A percentile compares a stretch with the other conserved stretches of the same genome.
Conservation (phyloP, 2,797 vertebrate species). For the Picus viridis region DNA sequence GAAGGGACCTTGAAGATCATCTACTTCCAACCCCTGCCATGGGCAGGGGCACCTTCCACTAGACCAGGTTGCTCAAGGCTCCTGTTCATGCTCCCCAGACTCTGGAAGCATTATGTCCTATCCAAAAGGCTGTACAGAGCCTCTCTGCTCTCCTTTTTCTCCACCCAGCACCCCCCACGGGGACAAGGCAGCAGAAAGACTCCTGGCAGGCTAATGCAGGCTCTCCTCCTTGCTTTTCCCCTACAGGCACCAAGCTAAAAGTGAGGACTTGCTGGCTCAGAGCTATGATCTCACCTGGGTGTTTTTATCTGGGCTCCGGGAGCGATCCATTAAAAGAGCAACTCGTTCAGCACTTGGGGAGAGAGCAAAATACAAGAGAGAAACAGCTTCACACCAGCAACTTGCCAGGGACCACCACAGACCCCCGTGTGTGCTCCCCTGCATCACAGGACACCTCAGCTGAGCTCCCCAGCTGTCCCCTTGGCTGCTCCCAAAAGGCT, state of each 20-base stretch:
- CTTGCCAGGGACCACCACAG: background rate
- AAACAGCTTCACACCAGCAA: background rate
- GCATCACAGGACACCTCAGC: background rate
- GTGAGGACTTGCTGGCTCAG: background rate
- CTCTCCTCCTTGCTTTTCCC: background rate
- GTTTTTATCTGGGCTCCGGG: constrained; percentile 55
- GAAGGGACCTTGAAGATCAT: too few species aligned
- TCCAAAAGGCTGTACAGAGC: background rate
- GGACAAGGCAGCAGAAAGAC: background rate
- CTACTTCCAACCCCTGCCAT: too few species aligned
- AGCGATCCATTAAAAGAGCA: constrained; percentile 70
- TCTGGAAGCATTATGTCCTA: background rate
- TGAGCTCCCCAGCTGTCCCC: background rate
- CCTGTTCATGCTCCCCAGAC: background rate
- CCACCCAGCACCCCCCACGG: background rate
- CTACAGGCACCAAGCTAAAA: background rate
- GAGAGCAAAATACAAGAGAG: background rate
- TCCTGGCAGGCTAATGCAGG: background rate
- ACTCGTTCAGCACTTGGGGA: constrained; percentile 65
- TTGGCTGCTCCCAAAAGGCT: background rate
- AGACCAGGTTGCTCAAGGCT: background rate
- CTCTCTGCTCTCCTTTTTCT: background rate
- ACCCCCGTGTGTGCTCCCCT: background rate
- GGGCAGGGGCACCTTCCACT: too few species aligned
- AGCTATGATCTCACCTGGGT: constrained; percentile 54